A percentile compares a stretch with the other conserved stretches of the same genome.
phyloP scores from a whole-genome alignment of 2,113 vertebrate species.

The Heterochromis multidens region DNA sequence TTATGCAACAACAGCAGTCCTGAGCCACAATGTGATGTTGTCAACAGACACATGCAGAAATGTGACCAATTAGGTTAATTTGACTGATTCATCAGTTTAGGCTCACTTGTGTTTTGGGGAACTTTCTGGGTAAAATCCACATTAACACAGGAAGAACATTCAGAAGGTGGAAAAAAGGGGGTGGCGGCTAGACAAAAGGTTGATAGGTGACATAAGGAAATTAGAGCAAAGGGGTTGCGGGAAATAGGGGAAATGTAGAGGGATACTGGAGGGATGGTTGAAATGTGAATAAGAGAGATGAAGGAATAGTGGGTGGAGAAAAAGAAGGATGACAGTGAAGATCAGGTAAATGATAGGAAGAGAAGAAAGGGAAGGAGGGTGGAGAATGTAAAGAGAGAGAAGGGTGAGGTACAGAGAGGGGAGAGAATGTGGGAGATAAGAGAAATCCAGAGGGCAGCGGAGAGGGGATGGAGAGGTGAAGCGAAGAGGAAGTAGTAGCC shows the following conservation, averaged over 20 bases:
- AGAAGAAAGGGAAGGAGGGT: neutral
- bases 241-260: too few relatives aligned
- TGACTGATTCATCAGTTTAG: neutral
- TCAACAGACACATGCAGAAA: neutral
- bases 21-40: neutral
- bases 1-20: neutral
- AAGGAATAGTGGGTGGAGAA: neutral
- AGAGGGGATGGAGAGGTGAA: neutral
- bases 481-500: too few relatives aligned
- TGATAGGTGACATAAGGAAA: neutral
- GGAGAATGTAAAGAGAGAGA: neutral
- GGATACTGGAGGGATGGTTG: neutral
- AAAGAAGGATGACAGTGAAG: neutral
- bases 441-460: neutral
- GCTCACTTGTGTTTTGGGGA: neutral
- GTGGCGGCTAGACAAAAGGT: neutral
- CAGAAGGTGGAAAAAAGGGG: neutral
- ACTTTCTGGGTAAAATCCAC: neutral
- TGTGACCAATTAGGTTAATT: neutral
- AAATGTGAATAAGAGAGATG: too few relatives aligned
- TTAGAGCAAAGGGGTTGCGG: neutral
- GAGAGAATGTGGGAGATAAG: rapidly evolving
- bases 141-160: too few relatives aligned
- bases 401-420: neutral
- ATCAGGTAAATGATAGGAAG: neutral